Base-by-base conservation (phyloP, 1,140 invertebrate species). In the Colletes latitarsis region DNA sequence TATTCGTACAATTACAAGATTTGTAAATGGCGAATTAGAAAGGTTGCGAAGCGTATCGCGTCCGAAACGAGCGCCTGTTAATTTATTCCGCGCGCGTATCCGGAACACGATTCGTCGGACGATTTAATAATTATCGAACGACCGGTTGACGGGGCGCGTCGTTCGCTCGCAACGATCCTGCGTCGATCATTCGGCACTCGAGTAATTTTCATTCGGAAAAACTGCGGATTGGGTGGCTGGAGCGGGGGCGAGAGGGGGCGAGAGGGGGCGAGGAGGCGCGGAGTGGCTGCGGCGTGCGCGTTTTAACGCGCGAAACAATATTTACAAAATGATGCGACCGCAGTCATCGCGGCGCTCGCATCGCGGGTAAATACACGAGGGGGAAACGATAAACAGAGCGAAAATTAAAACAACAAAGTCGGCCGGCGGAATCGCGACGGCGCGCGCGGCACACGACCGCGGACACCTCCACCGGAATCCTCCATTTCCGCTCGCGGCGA, bases 291-390 rank as follows among this genome's bases (percentile, higher is more conserved):
- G 53, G 70, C 30, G 52, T 43, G 67, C 67, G 80, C 67, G 60
- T 70, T 82, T 82, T 82, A 63, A 76, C 75, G 60, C 57, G 67
- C 49, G 58, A 30, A 82, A 76, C 77, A 81, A 86, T 87, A 87
- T 87, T 87, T 87, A 83, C 85, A 87, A 81, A 87, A 86, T 83
- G 73, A 87, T 83, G 84, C 84, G 81, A 78, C 46, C 69, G 76
- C 80, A 77, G 77, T 79, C 73, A 81, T 82, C 80, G 73, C 73
- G 64, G 41, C 67, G 74, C 75, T 64, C 60, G 76, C 76, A 73
- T 70, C 63, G 71, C 81, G 84, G 60, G 83, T 87, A 87, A 87
- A 86, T 81, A 86, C 77, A 10, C 67, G 76, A 58, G 64, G 62
- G 72, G 76, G 60, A 72, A 77, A 79, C 76, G 80, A 68, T 77